Conservation (phyloP, 2,797 vertebrate species). For the Aphelocoma californica region DNA sequence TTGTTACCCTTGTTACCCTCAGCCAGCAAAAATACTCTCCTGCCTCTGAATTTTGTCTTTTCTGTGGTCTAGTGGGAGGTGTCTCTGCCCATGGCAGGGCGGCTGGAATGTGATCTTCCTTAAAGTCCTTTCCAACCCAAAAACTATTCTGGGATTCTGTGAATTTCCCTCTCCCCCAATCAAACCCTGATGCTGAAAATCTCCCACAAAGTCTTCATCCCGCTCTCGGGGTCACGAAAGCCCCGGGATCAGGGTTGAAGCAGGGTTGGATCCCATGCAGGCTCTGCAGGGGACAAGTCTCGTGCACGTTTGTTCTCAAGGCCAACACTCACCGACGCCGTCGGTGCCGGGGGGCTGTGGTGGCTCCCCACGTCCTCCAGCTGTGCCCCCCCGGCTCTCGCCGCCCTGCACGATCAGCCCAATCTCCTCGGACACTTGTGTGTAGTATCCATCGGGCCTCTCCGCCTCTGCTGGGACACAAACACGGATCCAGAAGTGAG, state of each 20-base stretch:
- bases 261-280: fast-evolving
- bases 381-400: background rate
- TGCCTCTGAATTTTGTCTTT: background rate
- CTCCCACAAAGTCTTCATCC: fast-evolving
- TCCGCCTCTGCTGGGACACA: background rate
- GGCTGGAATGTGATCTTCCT: background rate
- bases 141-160: background rate
- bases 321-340: background rate
- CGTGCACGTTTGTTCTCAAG: fast-evolving
- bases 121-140: background rate
- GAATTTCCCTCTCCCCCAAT: no score
- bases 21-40: background rate
- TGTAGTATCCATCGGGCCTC: conserved; percentile 68
- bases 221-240: fast-evolving
- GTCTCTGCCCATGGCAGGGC: background rate
- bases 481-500: fast-evolving
- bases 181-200: background rate
- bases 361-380: fast-evolving
- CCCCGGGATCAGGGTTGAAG: background rate
- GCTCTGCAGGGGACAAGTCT: background rate
- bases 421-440: conserved; percentile 79
- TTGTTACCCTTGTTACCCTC: background rate
- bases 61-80: background rate
- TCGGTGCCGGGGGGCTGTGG: fast-evolving
- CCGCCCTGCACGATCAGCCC: conserved; percentile 76